These are phyloP conservation scores for Anguilla anguilla DNA, from an alignment of 2,797 vertebrate species.

Conservation along the genomic window DNA sequence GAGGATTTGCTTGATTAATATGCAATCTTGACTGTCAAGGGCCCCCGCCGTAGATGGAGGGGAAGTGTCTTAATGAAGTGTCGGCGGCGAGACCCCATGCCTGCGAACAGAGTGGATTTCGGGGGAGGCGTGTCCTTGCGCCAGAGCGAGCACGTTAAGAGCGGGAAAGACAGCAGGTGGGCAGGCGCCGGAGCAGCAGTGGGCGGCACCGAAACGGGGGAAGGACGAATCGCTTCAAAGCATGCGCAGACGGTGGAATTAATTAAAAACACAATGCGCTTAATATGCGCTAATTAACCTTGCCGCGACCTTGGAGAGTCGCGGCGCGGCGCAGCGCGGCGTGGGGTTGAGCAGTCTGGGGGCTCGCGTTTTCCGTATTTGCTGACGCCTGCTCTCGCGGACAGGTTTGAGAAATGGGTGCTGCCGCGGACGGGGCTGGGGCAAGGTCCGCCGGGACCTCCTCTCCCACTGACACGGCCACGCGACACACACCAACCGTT, in stretches of 20 bases:
- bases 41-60: slow-evolving; percentile 53
- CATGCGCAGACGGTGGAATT: slow-evolving; percentile 9
- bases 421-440: background rate
- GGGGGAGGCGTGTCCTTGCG: background rate
- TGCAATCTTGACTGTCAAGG: slow-evolving; percentile 52
- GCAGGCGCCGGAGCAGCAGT: background rate
- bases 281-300: slow-evolving; percentile 29
- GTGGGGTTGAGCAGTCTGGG: too few relatives aligned
- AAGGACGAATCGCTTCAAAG: background rate
- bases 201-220: background rate
- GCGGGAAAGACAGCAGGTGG: background rate
- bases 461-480: background rate
- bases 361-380: slow-evolving; percentile 3
- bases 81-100: background rate
- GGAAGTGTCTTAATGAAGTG: slow-evolving; percentile 32
- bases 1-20: slow-evolving; percentile 73
- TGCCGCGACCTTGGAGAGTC: slow-evolving; percentile 20
- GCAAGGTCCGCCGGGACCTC: background rate
- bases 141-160: background rate
- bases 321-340: background rate
- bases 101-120: slow-evolving; percentile 15
- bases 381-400: slow-evolving; percentile 48
- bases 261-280: slow-evolving; percentile 23
- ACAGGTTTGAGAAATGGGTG: slow-evolving; percentile 54
- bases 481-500: background rate